Base-by-base conservation (phyloP, 2,888 invertebrate genomes). In the Resseliella maxima region DNA sequence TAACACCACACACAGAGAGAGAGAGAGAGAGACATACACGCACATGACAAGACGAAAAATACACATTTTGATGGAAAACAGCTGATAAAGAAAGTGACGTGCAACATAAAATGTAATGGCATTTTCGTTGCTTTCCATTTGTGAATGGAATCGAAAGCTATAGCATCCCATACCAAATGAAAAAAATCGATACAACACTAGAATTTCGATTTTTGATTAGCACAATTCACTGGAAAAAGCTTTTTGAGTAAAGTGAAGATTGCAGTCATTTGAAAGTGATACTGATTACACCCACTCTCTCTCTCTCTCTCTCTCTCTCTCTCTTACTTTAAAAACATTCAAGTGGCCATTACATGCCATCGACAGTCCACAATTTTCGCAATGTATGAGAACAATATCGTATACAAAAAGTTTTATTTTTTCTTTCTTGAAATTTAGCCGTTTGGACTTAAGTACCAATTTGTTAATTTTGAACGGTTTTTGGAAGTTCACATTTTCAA, bases 61-160 rank as follows among this genome's bases (percentile, higher is more conserved):
- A 72, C 72, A 31, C 27, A 72, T 31, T 31, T 15, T 31, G 72
- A 35, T 72, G 72, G 31, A 72, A 72, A 72, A 10, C 72, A 72
- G 72, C 72, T 72, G 72, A 72, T 72, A 72, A 72, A 72, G 72
- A 2, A 31, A 35, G 31, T 72, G 72, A 72, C 31, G 27, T 72
- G 72, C 35, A 72, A 18, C 72, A 72, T 72, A 72, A 72, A 72
- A 72, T 72, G 27, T 72, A 72, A 72, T 72, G 72, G 35, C 72
- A 72, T 31, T 35, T 72, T 59, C 24, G 50, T 5, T 8, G 1
- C 6, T 12, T 27, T 72, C 31, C 27, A 18, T 72, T 15, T 3
- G 72, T 31, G 59, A 10, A 12, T 12, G 6, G 6, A 41, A 8
- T 41, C n/a, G n/a, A n/a, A n/a, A n/a, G n/a, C n/a, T n/a, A n/a